Conservation (phyloP, 2,888 invertebrate genomes). For the Gastrophysa polygoni region DNA sequence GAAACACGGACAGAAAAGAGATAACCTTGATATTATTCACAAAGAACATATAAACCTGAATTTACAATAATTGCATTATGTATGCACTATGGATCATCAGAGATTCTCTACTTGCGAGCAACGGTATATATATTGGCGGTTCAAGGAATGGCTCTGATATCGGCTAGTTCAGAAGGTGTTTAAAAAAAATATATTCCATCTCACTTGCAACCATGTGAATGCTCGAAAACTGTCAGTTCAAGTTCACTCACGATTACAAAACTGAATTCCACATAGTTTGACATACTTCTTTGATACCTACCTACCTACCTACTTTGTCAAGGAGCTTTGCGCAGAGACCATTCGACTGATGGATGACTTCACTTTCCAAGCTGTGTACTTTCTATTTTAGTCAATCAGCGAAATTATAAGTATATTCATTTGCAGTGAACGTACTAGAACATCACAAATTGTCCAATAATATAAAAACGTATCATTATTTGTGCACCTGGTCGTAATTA, state of each 20-base stretch:
- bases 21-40: background rate
- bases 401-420: background rate
- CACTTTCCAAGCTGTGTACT: constrained; percentile 21
- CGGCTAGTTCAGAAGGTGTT: too few relatives aligned
- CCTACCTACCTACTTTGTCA: background rate
- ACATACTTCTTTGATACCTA: constrained; percentile 1
- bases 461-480: too few relatives aligned
- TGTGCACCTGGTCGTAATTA: too few relatives aligned
- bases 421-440: background rate
- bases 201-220: background rate
- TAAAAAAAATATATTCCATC: too few relatives aligned
- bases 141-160: too few relatives aligned
- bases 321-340: background rate
- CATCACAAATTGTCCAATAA: too few relatives aligned
- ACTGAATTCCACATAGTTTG: constrained; percentile 11
- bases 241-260: constrained; percentile 14
- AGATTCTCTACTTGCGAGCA: too few relatives aligned
- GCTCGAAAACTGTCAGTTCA: constrained; percentile 1
- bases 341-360: background rate
- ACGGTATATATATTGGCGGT: too few relatives aligned
- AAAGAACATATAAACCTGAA: background rate
- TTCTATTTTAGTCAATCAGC: constrained; percentile 22
- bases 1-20: background rate
- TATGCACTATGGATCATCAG: background rate
- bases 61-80: background rate